Conservation (phyloP, 2,888 invertebrate species). For the Cheilosia variabilis region DNA sequence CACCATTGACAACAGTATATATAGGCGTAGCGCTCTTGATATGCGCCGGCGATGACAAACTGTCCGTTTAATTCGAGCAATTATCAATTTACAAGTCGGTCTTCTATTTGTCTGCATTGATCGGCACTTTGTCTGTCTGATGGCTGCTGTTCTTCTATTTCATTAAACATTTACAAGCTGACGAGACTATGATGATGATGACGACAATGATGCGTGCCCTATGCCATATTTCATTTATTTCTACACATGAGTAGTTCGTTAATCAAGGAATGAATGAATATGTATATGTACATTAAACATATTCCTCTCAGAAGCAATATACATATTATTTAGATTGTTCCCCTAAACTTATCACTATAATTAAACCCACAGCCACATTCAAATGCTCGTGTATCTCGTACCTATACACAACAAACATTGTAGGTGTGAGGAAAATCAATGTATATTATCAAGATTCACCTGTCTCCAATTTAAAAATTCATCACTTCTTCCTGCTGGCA, state of each 20-base stretch:
- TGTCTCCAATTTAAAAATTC: constrained; percentile 64
- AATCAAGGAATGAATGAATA: constrained; percentile 31
- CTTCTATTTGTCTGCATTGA: constrained; percentile 52
- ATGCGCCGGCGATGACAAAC: constrained; percentile 45
- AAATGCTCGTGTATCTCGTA: neutral
- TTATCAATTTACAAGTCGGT: constrained; percentile 61
- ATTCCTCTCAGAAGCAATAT: neutral
- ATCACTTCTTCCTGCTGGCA: constrained; percentile 69
- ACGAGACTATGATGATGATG: constrained; percentile 19
- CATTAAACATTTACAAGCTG: constrained; percentile 41
- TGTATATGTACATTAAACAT: neutral
- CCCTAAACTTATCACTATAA: constrained; percentile 43
- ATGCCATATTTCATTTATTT: constrained; percentile 7
- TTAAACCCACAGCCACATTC: constrained; percentile 42
- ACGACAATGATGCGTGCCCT: neutral
- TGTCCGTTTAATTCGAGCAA: constrained; percentile 60
- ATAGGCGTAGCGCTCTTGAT: constrained; percentile 53
- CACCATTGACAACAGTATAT: constrained; percentile 41
- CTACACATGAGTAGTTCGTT: constrained; percentile 46
- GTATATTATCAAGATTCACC: constrained; percentile 55
- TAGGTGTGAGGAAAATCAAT: neutral
- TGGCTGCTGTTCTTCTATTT: constrained; percentile 30
- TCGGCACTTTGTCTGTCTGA: constrained; percentile 52
- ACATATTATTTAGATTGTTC: constrained; percentile 1
- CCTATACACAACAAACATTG: neutral